Conservation (phyloP, 92 coral and sea anemone species). For the Micromussa lordhowensis region DNA sequence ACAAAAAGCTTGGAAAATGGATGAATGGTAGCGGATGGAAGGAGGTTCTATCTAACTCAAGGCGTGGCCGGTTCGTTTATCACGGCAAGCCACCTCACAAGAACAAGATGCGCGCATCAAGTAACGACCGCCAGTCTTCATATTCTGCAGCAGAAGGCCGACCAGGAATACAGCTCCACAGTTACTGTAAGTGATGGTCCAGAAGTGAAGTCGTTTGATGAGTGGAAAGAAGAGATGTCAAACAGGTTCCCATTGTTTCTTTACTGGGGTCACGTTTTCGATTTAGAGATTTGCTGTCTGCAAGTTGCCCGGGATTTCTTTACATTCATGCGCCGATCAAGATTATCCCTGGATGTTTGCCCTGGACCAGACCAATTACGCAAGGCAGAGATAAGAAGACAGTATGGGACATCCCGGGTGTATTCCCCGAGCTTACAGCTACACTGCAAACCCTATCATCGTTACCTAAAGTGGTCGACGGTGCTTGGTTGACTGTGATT, state of each 20-base stretch:
- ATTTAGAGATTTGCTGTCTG: conserved; percentile 40
- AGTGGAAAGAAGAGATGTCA: conserved; percentile 55
- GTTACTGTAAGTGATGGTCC: conserved; percentile 45
- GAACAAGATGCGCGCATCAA: conserved; percentile 65
- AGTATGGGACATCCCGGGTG: conserved; percentile 27
- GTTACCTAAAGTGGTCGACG: not conserved
- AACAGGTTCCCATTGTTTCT: conserved; percentile 42
- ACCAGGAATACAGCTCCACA: conserved; percentile 42
- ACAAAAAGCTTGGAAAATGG: conserved; percentile 48
- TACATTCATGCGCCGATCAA: conserved; percentile 36
- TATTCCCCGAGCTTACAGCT: conserved; percentile 41
- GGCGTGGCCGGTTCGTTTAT: conserved; percentile 62
- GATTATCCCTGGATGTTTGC: conserved; percentile 67
- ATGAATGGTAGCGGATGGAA: conserved; percentile 56
- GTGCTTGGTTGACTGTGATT: not conserved
- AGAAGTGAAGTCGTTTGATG: conserved; percentile 18
- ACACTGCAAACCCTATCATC: not conserved
- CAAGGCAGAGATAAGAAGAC: conserved; percentile 53
- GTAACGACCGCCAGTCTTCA: conserved; percentile 55
- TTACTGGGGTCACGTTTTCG: conserved; percentile 27
- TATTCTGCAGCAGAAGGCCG: conserved; percentile 43
- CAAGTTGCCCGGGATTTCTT: conserved; percentile 15
- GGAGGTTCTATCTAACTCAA: conserved; percentile 42
- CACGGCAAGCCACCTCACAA: conserved; percentile 57
- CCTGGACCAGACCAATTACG: conserved; percentile 54